phyloP scores from a whole-genome alignment of 1,140 invertebrate genomes.

The Helicorthomorpha holstii region DNA sequence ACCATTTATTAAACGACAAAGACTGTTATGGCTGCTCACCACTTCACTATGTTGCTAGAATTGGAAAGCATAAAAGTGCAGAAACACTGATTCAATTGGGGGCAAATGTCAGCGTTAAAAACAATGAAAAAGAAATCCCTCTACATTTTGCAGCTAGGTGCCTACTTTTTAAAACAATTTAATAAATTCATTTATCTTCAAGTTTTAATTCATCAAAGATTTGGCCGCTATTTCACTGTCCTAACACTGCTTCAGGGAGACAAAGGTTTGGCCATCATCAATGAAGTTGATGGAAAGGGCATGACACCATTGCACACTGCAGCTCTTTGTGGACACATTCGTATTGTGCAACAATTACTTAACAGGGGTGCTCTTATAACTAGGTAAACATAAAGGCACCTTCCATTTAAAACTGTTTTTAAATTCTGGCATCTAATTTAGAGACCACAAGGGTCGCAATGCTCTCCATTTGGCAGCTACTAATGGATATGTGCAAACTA shows the following conservation, averaged over 20 bases:
- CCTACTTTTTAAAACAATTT: neutral
- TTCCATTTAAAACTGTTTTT: neutral
- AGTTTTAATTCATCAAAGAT: conserved; percentile 16
- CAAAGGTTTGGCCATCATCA: conserved; percentile 16
- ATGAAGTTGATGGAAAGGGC: conserved; percentile 19
- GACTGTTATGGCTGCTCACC: conserved; percentile 30
- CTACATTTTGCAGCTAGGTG: conserved; percentile 33
- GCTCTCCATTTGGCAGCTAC: conserved; percentile 27
- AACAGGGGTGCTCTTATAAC: conserved; percentile 16
- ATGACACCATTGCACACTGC: conserved; percentile 15
- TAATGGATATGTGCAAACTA: conserved; percentile 26
- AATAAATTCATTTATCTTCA: neutral
- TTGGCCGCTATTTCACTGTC: conserved; percentile 27
- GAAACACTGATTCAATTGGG: conserved; percentile 26
- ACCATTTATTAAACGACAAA: conserved; percentile 22
- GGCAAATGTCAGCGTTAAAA: conserved; percentile 25
- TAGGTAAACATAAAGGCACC: too few relatives aligned
- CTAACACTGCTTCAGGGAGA: conserved; percentile 20
- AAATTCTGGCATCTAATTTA: conserved; percentile 8
- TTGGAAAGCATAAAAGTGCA: conserved; percentile 26
- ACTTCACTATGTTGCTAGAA: conserved; percentile 30
- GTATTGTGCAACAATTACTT: conserved; percentile 25
- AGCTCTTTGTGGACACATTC: conserved; percentile 25
- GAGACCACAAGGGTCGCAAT: conserved; percentile 26
- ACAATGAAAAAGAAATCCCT: conserved; percentile 30